Evolutionary conservation across 2,113 vertebrate genomes (phyloP).

Genomic region (Aleadryas rufinucha): DNA sequence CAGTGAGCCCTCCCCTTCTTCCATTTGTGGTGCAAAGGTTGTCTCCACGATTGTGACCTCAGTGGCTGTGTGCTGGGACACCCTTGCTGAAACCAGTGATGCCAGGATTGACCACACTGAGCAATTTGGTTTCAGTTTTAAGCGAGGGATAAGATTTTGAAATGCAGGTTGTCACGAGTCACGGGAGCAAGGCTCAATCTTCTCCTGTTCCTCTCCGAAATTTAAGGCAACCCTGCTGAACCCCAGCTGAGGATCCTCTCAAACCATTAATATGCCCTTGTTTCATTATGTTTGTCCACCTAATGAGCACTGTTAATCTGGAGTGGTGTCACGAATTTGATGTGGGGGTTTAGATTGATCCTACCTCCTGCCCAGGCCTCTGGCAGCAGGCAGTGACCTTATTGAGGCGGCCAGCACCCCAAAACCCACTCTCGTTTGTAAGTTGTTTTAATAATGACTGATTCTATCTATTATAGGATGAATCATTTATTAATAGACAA

Average conservation of each 20-base stretch:
- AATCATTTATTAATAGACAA: too few species aligned
- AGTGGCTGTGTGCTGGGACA: not conserved
- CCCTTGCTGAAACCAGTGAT: not conserved
- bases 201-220: not conserved
- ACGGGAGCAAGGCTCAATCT: not conserved
- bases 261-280: not conserved
- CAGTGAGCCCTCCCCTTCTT: not conserved
- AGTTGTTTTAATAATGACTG: too few species aligned
- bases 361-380: too few species aligned
- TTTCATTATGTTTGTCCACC: not conserved
- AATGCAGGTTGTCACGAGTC: not conserved
- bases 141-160: not conserved
- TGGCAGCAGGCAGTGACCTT: too few species aligned
- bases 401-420: too few species aligned
- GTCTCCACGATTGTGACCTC: not conserved
- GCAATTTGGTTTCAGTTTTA: not conserved
- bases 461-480: too few species aligned
- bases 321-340: too few species aligned
- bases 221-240: not conserved
- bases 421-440: too few species aligned
- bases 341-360: too few species aligned
- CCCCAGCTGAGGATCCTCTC: not conserved
- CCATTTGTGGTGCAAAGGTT: accelerated
- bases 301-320: not conserved
- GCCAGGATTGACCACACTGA: not conserved